Base-by-base conservation (phyloP, 2,888 invertebrate genomes). In the Troides aeacus region DNA sequence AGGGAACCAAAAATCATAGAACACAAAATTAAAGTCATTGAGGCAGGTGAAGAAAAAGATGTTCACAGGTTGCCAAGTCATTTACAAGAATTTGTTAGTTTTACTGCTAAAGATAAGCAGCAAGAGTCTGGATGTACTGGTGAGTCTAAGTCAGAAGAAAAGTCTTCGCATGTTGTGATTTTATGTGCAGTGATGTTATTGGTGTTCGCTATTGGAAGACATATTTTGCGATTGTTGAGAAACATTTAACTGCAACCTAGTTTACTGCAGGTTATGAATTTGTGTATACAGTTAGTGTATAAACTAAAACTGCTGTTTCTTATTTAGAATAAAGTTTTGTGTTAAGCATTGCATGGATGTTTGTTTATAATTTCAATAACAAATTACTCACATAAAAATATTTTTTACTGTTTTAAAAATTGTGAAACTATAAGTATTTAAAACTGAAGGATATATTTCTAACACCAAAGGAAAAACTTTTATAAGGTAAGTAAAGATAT, bases 21-120 rank as follows among this genome's bases (percentile, higher is more conserved):
- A 74, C 90, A 93, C 71, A 92, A 93, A 81, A 91, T 94, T 75
- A 95, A 93, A 85, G 93, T 96, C 67, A 94, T 96, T 62, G 95
- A 96, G 81, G 95, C 95, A 71, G 81, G 93, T 78, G 80, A 93
- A 86, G 93, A 94, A 80, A 94, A 93, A 71, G 95, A 95, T 78
- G 91, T 95, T 61, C 92, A 92, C 68, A 94, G 94, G 72, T 91
- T 97, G 72, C 97, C 97, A 7, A 95, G 93, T 78, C 97, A 97
- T 86, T 93, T 97, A 80, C 95, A 95, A 81, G 97, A 97, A 79
- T 96, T 97, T 82, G 95, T 97, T 77, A 94, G 93, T 80, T 94
- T 95, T 77, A 93, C 94, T 58, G 85, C 88, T 53, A 89, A 88
- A 73, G 92, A 93, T 75, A 90, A 92, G 77, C 90, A 92, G 74